Evolutionary conservation across 2,113 vertebrate genomes (phyloP).

Genomic region (Vidua chalybeata): DNA sequence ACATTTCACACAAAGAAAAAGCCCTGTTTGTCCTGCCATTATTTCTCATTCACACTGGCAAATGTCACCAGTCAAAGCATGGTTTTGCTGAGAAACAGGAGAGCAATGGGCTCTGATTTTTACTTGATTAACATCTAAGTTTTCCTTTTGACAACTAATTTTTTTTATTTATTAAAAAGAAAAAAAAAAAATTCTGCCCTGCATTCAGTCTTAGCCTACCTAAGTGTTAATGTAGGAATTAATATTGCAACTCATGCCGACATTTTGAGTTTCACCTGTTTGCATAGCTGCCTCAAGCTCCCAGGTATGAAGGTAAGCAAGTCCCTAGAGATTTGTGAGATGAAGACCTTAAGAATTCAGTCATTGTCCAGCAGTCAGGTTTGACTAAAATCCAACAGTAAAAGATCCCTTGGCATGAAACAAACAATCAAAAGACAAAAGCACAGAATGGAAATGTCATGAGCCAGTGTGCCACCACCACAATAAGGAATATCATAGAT

Average conservation of each 20-base stretch:
- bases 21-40: not conserved
- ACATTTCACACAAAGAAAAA: not conserved
- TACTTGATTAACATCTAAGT: not conserved
- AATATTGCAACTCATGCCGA: not conserved
- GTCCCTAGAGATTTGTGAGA: not conserved
- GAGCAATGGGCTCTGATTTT: not conserved
- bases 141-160: not conserved
- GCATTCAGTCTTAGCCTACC: not conserved
- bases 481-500: not conserved
- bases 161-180: not conserved
- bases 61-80: not conserved
- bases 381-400: not conserved
- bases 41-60: not conserved
- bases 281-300: not conserved
- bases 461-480: not conserved
- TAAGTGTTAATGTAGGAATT: not conserved
- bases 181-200: not conserved
- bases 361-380: not conserved
- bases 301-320: not conserved
- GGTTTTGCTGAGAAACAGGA: not conserved
- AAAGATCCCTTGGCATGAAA: not conserved
- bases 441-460: not conserved
- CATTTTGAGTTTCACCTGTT: not conserved
- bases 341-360: not conserved
- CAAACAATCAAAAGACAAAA: not conserved